Evolutionary conservation across 2,888 invertebrate species (phyloP).

Genomic region (Rhamnusium bicolor): DNA sequence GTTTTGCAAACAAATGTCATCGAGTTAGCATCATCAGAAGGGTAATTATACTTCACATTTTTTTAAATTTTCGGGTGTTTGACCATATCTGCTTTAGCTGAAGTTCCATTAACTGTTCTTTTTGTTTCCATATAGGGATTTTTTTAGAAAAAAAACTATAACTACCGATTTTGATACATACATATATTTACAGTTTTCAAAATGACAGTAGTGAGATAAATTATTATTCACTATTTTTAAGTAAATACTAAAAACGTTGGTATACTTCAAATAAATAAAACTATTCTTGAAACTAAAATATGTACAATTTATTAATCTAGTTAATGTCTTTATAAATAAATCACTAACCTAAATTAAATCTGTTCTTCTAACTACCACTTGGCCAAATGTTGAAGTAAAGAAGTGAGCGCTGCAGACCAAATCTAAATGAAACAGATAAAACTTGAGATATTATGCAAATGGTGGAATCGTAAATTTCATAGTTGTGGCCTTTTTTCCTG

Average conservation of each 20-base stretch:
- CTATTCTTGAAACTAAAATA: neutral
- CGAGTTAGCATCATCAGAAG: too few species aligned
- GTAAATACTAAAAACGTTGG: neutral
- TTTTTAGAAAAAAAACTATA: too few species aligned
- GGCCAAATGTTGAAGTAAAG: neutral
- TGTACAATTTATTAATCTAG: neutral
- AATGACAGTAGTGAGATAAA: too few species aligned
- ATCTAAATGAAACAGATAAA: neutral
- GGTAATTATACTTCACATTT: too few species aligned
- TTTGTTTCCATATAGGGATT: too few species aligned
- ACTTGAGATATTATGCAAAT: constrained; percentile 2
- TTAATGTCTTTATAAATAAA: neutral
- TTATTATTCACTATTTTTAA: too few species aligned
- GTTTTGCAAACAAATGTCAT: too few species aligned
- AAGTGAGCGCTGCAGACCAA: neutral
- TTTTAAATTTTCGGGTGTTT: too few species aligned
- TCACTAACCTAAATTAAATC: constrained; percentile 2
- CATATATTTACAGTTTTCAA: too few species aligned
- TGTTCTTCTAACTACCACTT: neutral
- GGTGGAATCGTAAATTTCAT: neutral
- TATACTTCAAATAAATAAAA: constrained; percentile 25
- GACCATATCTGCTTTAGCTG: too few species aligned
- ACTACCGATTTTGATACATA: too few species aligned
- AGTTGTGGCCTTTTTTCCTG: neutral
- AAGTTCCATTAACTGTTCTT: too few species aligned